phyloP scores from a whole-genome alignment of 1,140 invertebrate genomes.

The Marisa cornuarietis region DNA sequence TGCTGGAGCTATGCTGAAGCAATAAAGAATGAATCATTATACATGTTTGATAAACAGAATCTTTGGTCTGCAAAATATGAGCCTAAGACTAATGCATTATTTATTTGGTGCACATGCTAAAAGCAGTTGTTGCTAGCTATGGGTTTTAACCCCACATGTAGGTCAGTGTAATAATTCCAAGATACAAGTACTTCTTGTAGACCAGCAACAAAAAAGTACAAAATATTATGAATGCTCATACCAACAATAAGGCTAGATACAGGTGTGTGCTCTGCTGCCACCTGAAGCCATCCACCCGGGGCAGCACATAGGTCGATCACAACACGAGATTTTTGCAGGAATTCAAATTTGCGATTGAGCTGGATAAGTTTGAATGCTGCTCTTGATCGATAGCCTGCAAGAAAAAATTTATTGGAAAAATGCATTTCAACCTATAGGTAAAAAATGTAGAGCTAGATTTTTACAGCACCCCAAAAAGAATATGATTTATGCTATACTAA shows the following conservation, averaged over 20 bases:
- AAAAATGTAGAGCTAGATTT: no score
- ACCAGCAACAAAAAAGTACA: neutral
- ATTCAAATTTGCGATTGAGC: conserved; percentile 96
- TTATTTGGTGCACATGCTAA: no score
- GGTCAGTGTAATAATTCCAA: no score
- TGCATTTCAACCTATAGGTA: no score
- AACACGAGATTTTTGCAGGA: conserved; percentile 94
- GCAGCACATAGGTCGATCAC: conserved; percentile 98
- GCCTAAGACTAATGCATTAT: no score
- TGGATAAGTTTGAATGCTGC: conserved; percentile 99
- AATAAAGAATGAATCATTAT: no score
- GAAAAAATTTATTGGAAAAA: conserved; percentile 11
- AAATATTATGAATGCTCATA: conserved; percentile 44
- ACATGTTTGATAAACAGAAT: no score
- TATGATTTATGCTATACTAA: neutral
- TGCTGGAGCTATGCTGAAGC: no score
- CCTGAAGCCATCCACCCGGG: conserved; percentile 99
- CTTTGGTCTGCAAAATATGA: no score
- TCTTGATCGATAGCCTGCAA: conserved; percentile 91
- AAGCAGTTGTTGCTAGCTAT: no score
- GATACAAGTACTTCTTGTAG: no score
- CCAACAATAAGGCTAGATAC: conserved; percentile 92
- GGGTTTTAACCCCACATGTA: no score
- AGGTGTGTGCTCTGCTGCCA: conserved; percentile 98
- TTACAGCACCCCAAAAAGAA: neutral